Conservation (phyloP, 2,113 vertebrate species). For the Pionites leucogaster region DNA sequence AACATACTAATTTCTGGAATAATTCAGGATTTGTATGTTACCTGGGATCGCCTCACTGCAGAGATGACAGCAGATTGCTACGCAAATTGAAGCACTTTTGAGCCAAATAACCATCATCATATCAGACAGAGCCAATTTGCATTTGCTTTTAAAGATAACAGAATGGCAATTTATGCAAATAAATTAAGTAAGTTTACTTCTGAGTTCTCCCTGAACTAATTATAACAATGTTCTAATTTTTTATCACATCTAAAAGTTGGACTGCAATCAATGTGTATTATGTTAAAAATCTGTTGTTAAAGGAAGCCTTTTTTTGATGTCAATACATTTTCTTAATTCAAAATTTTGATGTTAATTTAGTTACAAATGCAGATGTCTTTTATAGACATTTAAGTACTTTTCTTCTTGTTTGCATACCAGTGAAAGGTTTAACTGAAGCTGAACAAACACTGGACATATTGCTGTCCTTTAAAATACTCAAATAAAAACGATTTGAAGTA, state of each 20-base stretch:
- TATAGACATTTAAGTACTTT: conserved; percentile 63
- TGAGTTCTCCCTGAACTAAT: conserved; percentile 86
- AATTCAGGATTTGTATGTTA: conserved; percentile 93
- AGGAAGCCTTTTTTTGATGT: conserved; percentile 71
- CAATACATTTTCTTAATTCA: conserved; percentile 75
- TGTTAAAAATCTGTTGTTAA: conserved; percentile 72
- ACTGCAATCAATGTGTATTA: conserved; percentile 73
- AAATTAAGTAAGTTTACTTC: conserved; percentile 89
- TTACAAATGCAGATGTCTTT: conserved; percentile 69
- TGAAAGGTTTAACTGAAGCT: conserved; percentile 72
- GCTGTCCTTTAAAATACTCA: conserved; percentile 28
- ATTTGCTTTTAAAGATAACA: conserved; percentile 88
- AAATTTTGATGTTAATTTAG: conserved; percentile 77
- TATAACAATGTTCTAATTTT: conserved; percentile 85
- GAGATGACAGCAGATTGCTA: conserved; percentile 84
- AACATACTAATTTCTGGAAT: conserved; percentile 92
- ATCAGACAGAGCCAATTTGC: conserved; percentile 87
- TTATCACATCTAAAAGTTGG: conserved; percentile 78
- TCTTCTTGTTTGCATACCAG: conserved; percentile 59
- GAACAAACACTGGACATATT: conserved; percentile 56
- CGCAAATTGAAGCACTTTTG: conserved; percentile 88
- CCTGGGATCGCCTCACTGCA: conserved; percentile 86
- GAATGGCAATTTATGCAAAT: conserved; percentile 89
- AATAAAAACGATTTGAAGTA: background rate
- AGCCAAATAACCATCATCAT: conserved; percentile 88